These are phyloP conservation scores for Atherinosoma microstoma DNA, from an alignment of 2,797 vertebrate species.

Conservation along the genomic window DNA sequence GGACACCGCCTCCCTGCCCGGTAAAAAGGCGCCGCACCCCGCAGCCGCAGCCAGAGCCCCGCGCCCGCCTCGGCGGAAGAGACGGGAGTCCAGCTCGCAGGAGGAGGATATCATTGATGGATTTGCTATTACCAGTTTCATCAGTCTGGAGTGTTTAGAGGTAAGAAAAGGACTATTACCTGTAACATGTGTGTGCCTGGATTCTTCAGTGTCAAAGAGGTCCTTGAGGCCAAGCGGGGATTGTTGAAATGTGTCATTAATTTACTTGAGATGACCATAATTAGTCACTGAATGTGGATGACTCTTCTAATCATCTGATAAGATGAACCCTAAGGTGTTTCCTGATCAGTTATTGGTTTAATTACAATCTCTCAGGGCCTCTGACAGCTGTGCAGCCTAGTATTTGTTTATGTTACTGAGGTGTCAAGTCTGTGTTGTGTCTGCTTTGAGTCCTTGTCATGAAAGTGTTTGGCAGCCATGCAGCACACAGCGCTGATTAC, in stretches of 20 bases:
- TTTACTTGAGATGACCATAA: constrained; percentile 47
- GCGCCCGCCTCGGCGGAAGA: constrained; percentile 89
- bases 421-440: constrained; percentile 1
- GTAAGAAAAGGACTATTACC: constrained; percentile 79
- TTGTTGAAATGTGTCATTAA: constrained; percentile 46
- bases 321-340: neutral
- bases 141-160: constrained; percentile 94
- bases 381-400: constrained; percentile 29
- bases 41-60: constrained; percentile 84
- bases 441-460: constrained; percentile 27
- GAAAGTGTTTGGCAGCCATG: constrained; percentile 29
- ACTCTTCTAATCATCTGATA: constrained; percentile 20
- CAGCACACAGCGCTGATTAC: constrained; percentile 27
- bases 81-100: constrained; percentile 94
- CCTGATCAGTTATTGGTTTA: constrained; percentile 19
- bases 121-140: constrained; percentile 95
- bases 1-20: constrained; percentile 86
- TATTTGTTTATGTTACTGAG: neutral
- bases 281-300: constrained; percentile 8
- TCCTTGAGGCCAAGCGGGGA: constrained; percentile 20
- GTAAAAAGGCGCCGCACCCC: constrained; percentile 82
- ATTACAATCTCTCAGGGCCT: constrained; percentile 4
- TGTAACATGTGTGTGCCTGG: constrained; percentile 25
- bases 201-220: constrained; percentile 44
- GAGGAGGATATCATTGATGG: constrained; percentile 98